Conservation (phyloP, 2,888 invertebrate species). For the Drymonia ruficornis region DNA sequence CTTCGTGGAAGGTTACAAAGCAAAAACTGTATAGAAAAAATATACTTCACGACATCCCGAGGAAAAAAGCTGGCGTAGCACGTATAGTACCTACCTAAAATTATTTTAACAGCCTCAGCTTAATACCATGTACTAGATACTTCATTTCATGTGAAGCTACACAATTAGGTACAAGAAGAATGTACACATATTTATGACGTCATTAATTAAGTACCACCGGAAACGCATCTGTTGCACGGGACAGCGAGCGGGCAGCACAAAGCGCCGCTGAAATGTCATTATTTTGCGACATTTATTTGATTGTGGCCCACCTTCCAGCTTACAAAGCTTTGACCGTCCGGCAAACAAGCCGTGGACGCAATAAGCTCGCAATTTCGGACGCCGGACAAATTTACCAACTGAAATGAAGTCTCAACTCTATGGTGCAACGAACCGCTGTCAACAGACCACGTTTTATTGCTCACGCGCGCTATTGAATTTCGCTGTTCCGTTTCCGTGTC, state of each 20-base stretch:
- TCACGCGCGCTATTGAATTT: constrained; percentile 70
- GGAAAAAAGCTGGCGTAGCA: no score
- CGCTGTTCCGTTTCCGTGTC: constrained; percentile 59
- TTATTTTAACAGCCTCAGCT: no score
- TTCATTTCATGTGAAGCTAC: no score
- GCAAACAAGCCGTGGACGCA: constrained; percentile 74
- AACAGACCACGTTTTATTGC: constrained; percentile 78
- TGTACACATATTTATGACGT: no score
- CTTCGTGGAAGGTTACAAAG: no score
- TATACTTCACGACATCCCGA: no score
- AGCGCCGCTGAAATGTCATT: constrained; percentile 32
- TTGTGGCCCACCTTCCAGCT: constrained; percentile 63
- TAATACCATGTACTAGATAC: no score
- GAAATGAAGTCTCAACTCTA: constrained; percentile 77
- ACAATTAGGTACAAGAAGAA: no score
- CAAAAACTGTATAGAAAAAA: no score
- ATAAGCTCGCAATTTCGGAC: constrained; percentile 77
- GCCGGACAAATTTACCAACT: constrained; percentile 79
- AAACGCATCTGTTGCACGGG: constrained; percentile 31
- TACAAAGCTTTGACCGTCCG: constrained; percentile 75
- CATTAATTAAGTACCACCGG: constrained; percentile 16
- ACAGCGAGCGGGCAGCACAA: constrained; percentile 11
- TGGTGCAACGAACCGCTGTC: constrained; percentile 67
- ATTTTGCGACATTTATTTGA: constrained; percentile 63
- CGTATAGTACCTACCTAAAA: no score